phyloP scores from a whole-genome alignment of 2,113 vertebrate species.

The Corvus moneduloides region DNA sequence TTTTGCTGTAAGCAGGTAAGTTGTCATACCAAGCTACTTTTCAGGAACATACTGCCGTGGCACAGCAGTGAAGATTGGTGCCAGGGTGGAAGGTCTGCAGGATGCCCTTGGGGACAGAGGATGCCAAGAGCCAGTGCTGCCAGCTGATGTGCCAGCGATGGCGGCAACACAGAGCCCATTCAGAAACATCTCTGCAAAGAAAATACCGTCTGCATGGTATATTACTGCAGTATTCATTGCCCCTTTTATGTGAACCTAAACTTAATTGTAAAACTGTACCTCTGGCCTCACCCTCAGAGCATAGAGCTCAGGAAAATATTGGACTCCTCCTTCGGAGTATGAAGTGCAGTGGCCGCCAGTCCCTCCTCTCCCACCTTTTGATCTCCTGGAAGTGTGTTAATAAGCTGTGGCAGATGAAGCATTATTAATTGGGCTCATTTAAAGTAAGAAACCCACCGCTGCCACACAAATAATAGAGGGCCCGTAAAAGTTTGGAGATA shows the following conservation, averaged over 20 bases:
- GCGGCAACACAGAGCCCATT: not conserved
- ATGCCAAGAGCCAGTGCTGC: not conserved
- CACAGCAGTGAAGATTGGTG: not conserved
- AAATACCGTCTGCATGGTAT: not conserved
- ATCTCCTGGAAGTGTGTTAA: not conserved
- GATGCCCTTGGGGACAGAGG: not conserved
- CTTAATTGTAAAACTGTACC: not conserved
- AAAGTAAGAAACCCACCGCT: not conserved
- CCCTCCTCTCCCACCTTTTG: not conserved
- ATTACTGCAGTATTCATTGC: not conserved
- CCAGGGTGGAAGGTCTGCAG: fast-evolving
- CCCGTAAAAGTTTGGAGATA: not conserved
- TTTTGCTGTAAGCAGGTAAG: not conserved
- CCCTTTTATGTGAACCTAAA: not conserved
- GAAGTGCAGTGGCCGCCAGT: fast-evolving
- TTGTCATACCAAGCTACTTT: not conserved
- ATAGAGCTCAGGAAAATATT: not conserved
- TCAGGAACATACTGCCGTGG: not conserved
- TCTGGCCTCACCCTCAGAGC: not conserved
- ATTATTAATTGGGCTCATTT: slow-evolving; percentile 9
- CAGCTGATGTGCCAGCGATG: not conserved
- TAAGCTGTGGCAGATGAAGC: not conserved
- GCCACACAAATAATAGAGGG: not conserved
- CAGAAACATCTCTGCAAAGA: not conserved
- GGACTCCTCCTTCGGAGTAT: not conserved